Evolutionary conservation across 2,113 vertebrate species (phyloP), one percentile per base, ranked within the genome.

Genomic region (Gallinago undulata): DNA sequence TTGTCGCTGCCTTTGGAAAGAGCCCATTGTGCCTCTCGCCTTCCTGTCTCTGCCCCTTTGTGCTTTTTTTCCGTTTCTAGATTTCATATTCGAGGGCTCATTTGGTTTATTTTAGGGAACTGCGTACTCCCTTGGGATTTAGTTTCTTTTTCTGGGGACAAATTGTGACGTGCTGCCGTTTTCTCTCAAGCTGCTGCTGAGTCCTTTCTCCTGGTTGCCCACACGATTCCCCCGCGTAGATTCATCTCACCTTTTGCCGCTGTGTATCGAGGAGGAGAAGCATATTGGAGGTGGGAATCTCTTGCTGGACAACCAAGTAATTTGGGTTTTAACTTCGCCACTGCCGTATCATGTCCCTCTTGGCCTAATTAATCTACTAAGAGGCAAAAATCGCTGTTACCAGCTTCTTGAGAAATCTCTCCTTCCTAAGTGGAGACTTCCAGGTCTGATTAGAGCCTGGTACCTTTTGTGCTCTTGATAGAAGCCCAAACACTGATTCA

Each of bases 41-140:
- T 84, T 97, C 92, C 95, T 93, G 87, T 68, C 87, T 75, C 74
- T 50, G 41, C 22, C 67, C 11, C 83, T 97, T 93, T 96, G 92
- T 84, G 84, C 43, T 77, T 84, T 89, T 92, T 92, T 97, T 70
- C 92, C 15, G 5, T 56, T 91, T 70, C 92, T 83, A 60, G 69
- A 27, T 87, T 69, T 78, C 35, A 1, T 4, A 14, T 33, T 73
- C 30, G 64, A 56, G 82, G 60, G 51, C 11, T 89, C 13, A 0
- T 33, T 72, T 14, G 24, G 39, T 47, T 88, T 59, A 41, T 55
- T 76, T 33, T 47, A 56, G 74, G 63, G 84, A 84, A 41, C n/a
- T 43, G 57, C 1, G 0, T 31, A 8, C 57, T 94, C 70, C 57
- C 48, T 64, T 10, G 27, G 69, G 68, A 1, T 45, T 84, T 30